phyloP scores from a whole-genome alignment of 2,113 vertebrate genomes.

The Pituophis catenifer region DNA sequence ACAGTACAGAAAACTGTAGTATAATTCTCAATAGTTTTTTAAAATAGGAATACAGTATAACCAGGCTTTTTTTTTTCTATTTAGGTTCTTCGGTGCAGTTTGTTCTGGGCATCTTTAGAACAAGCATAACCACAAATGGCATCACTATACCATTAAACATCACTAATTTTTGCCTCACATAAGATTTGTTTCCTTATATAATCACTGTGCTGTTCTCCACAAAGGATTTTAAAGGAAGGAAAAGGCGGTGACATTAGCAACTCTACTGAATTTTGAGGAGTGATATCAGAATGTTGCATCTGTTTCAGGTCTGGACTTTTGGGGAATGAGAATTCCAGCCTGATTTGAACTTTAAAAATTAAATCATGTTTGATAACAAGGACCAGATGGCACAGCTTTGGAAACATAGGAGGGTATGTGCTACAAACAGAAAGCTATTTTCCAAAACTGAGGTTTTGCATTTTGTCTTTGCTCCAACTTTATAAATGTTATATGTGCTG shows the following conservation, averaged over 20 bases:
- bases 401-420: background rate
- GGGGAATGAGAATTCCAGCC: background rate
- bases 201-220: background rate
- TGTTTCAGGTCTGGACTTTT: background rate
- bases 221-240: background rate
- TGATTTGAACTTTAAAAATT: background rate
- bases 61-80: background rate
- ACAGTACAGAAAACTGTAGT: background rate
- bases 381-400: background rate
- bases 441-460: background rate
- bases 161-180: background rate
- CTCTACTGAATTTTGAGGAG: background rate
- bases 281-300: background rate
- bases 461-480: background rate
- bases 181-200: background rate
- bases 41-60: background rate
- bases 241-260: background rate
- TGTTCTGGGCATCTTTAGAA: background rate
- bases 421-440: background rate
- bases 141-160: background rate
- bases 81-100: background rate
- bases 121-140: background rate
- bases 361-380: constrained; percentile 10
- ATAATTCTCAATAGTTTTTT: background rate
- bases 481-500: background rate